phyloP scores from a whole-genome alignment of 2,113 vertebrate genomes.

The Mastomys natalensis region DNA sequence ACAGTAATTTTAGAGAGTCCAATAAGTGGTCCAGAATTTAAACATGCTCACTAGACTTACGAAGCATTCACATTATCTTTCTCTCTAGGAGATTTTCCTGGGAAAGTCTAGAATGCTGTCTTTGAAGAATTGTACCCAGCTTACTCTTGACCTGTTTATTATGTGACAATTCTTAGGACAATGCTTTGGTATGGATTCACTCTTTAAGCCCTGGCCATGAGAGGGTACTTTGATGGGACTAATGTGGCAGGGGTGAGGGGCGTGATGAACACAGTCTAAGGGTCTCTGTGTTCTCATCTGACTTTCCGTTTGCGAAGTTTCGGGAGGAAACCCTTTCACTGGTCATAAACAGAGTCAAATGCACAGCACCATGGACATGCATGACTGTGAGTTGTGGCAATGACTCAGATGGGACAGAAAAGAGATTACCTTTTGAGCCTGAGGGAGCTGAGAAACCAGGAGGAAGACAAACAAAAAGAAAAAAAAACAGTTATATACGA shows the following conservation, averaged over 20 bases:
- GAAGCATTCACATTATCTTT: background rate
- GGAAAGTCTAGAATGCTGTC: slow-evolving; percentile 2
- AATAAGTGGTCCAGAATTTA: slow-evolving; percentile 10
- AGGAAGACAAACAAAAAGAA: slow-evolving; percentile 81
- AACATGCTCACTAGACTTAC: background rate
- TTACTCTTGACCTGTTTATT: background rate
- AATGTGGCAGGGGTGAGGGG: background rate
- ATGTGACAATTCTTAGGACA: slow-evolving; percentile 45
- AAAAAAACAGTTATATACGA: slow-evolving; percentile 85
- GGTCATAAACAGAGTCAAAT: slow-evolving; percentile 78
- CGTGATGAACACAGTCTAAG: background rate
- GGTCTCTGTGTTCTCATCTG: background rate
- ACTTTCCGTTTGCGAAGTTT: background rate
- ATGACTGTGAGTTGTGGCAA: slow-evolving; percentile 81
- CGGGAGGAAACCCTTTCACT: slow-evolving; percentile 82
- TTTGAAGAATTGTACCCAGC: background rate
- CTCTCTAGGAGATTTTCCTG: slow-evolving; percentile 33
- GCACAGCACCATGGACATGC: slow-evolving; percentile 82
- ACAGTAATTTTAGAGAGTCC: background rate
- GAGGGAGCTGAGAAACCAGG: slow-evolving; percentile 94
- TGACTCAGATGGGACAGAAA: slow-evolving; percentile 85
- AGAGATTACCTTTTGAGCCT: slow-evolving; percentile 97
- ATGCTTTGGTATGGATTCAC: background rate
- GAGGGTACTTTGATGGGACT: background rate
- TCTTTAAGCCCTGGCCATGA: background rate